Evolutionary conservation across 2,888 invertebrate genomes (phyloP).

Genomic region (Leucophora obtusa): DNA sequence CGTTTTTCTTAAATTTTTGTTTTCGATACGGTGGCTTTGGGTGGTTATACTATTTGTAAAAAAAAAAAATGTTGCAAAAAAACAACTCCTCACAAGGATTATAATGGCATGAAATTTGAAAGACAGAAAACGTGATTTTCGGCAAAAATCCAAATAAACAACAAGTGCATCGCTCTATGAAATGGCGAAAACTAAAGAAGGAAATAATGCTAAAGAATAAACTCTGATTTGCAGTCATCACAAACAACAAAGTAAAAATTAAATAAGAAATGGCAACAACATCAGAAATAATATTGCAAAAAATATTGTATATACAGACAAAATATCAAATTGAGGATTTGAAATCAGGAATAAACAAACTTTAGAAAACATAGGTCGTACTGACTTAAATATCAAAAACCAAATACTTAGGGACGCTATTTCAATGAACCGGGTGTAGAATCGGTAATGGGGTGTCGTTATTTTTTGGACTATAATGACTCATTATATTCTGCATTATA

Average conservation of each 20-base stretch:
- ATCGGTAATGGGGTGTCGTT: too few species aligned
- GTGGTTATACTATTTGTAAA: constrained; percentile 58
- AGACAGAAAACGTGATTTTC: constrained; percentile 64
- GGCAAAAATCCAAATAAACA: constrained; percentile 56
- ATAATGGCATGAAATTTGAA: constrained; percentile 53
- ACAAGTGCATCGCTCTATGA: constrained; percentile 56
- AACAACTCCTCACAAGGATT: constrained; percentile 44
- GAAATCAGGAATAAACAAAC: constrained; percentile 20
- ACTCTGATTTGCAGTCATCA: constrained; percentile 67
- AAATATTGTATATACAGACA: not conserved
- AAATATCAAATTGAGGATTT: constrained; percentile 34
- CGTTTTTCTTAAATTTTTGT: constrained; percentile 44
- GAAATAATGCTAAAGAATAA: constrained; percentile 31
- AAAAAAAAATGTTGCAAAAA: constrained; percentile 30
- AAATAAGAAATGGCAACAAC: constrained; percentile 42
- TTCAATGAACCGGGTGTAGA: too few species aligned
- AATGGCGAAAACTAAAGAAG: constrained; percentile 17
- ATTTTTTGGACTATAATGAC: too few species aligned
- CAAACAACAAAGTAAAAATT: constrained; percentile 29
- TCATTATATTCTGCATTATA: too few species aligned
- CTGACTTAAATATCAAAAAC: too few species aligned
- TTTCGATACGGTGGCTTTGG: constrained; percentile 56
- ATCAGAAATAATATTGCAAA: constrained; percentile 26
- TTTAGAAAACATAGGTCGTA: not conserved
- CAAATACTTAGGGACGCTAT: too few species aligned